phyloP scores from a whole-genome alignment of 2,113 vertebrate genomes.

The Gallinago jamesoni region DNA sequence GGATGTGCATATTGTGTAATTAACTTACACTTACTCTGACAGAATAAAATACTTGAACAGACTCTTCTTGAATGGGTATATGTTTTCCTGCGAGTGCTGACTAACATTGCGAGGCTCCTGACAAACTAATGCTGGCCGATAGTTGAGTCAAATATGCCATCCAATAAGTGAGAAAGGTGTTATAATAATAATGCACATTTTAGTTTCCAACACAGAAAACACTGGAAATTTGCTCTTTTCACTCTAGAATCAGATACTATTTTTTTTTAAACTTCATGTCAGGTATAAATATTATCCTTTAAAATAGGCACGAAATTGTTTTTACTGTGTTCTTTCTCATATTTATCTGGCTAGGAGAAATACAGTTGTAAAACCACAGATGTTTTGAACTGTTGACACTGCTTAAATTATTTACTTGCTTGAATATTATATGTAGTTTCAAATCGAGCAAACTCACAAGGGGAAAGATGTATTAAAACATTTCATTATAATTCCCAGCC shows the following conservation, averaged over 20 bases:
- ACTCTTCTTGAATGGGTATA: neutral
- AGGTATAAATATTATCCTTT: neutral
- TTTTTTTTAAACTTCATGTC: neutral
- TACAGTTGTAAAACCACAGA: neutral
- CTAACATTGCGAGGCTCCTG: neutral
- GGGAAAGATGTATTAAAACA: neutral
- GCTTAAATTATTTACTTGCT: conserved; percentile 8
- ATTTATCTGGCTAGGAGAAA: neutral
- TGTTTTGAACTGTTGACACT: neutral
- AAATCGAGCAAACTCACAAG: neutral
- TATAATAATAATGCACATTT: neutral
- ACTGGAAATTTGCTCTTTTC: neutral
- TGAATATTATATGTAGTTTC: neutral
- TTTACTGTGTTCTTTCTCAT: neutral
- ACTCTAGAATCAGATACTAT: neutral
- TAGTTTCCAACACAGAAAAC: neutral
- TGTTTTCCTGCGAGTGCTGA: neutral
- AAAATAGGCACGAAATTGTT: neutral
- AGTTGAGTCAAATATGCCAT: neutral
- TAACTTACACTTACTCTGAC: neutral
- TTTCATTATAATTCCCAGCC: conserved; percentile 12
- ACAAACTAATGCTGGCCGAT: neutral
- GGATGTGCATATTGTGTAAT: neutral
- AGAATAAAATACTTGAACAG: neutral
- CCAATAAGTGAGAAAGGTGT: neutral